Conservation (phyloP, 92 coral and sea anemone species). For the Zoanthus sociatus region DNA sequence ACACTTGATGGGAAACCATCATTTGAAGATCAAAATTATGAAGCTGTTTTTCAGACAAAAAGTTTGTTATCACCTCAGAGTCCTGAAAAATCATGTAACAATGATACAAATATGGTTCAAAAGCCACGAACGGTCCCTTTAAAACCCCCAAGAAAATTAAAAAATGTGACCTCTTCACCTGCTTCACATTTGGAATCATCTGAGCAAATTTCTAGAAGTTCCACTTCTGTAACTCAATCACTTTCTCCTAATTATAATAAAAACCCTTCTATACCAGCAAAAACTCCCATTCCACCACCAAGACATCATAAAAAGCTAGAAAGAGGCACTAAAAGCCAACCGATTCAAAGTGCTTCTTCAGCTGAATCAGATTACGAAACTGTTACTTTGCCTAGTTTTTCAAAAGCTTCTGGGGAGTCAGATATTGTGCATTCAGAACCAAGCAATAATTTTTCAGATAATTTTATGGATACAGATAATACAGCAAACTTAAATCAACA, state of each 20-base stretch:
- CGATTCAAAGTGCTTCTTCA: not conserved
- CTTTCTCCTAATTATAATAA: conserved; percentile 10
- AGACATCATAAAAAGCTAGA: conserved; percentile 21
- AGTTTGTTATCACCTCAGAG: not conserved
- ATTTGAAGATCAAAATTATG: not conserved
- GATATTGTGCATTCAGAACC: not conserved
- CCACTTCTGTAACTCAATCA: conserved; percentile 18
- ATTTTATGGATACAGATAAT: not conserved
- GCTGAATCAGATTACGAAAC: conserved; percentile 17
- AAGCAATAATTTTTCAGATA: not conserved
- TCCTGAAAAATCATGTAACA: not conserved
- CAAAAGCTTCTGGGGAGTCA: not conserved
- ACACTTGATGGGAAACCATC: not conserved
- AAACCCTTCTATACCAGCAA: not conserved
- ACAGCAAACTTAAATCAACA: not conserved
- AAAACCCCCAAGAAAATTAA: conserved; percentile 57
- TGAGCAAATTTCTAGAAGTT: conserved; percentile 22
- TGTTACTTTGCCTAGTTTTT: not conserved
- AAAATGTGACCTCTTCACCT: conserved; percentile 21
- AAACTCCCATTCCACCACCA: conserved; percentile 21
- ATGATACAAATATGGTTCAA: not conserved
- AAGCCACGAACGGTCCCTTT: conserved; percentile 41
- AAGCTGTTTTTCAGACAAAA: not conserved
- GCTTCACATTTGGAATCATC: not conserved
- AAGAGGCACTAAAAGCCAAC: not conserved